phyloP scores from a whole-genome alignment of 2,113 vertebrate genomes.

The Pachypanchax playfairii region DNA sequence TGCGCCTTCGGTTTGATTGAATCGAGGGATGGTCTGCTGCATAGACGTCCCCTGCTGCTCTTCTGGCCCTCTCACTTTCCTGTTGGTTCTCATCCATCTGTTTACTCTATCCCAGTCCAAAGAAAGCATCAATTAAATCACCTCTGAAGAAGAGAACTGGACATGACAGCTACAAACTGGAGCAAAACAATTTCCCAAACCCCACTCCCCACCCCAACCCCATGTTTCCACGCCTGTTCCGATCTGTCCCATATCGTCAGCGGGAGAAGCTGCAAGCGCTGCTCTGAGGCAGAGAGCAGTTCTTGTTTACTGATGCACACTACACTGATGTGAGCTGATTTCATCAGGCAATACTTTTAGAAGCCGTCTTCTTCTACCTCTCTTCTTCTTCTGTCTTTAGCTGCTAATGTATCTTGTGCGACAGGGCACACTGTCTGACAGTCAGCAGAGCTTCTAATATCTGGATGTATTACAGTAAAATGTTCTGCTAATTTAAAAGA shows the following conservation, averaged over 20 bases:
- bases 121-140: slow-evolving; percentile 64
- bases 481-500: slow-evolving; percentile 1
- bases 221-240: slow-evolving; percentile 46
- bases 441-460: slow-evolving; percentile 22
- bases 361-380: slow-evolving; percentile 54
- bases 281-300: slow-evolving; percentile 52
- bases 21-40: slow-evolving; percentile 18
- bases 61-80: slow-evolving; percentile 59
- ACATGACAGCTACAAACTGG: slow-evolving; percentile 73
- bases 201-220: slow-evolving; percentile 24
- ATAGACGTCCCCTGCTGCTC: slow-evolving; percentile 30
- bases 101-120: slow-evolving; percentile 50
- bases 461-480: slow-evolving; percentile 14
- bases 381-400: slow-evolving; percentile 30
- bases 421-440: slow-evolving; percentile 28
- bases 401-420: slow-evolving; percentile 42
- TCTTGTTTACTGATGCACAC: slow-evolving; percentile 70
- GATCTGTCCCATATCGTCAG: slow-evolving; percentile 65
- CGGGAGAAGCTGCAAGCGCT: slow-evolving; percentile 43
- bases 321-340: slow-evolving; percentile 76
- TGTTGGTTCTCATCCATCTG: slow-evolving; percentile 57
- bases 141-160: slow-evolving; percentile 47
- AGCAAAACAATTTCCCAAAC: slow-evolving; percentile 65
- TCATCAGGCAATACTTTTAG: slow-evolving; percentile 72
- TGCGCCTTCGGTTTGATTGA: slow-evolving; percentile 32